A percentile compares a stretch with the other conserved stretches of the same genome.
Conservation (phyloP, 1,140 invertebrate genomes). For the Uloborus diversus region DNA sequence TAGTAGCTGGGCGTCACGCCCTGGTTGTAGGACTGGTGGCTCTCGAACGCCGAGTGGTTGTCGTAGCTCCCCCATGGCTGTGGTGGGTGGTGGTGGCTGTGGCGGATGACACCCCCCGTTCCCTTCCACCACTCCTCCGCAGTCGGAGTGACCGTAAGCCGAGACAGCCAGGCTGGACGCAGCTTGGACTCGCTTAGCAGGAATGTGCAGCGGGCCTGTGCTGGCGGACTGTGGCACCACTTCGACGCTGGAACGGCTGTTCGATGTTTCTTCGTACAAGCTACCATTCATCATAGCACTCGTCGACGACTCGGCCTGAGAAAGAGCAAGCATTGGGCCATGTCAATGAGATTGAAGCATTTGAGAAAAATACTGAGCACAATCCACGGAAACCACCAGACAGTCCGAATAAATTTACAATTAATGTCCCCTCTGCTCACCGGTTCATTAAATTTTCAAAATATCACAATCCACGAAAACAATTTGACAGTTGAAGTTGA, state of each 20-base stretch:
- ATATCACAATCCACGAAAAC: no score
- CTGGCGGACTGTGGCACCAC: conserved; percentile 24
- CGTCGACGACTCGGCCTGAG: conserved; percentile 27
- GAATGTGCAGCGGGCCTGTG: conserved; percentile 77
- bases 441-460: not conserved
- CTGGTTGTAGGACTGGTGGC: conserved; percentile 62
- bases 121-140: conserved; percentile 61
- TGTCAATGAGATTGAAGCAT: not conserved
- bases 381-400: not conserved
- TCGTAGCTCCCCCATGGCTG: conserved; percentile 75
- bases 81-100: conserved; percentile 70
- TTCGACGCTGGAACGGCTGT: conserved; percentile 53
- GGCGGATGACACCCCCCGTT: conserved; percentile 72
- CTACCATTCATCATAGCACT: conserved; percentile 56
- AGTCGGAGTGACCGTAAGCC: conserved; percentile 63
- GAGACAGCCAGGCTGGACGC: conserved; percentile 63
- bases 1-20: conserved; percentile 76
- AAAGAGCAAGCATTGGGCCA: conserved; percentile 18
- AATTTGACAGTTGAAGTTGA: no score
- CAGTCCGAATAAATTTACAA: no score
- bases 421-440: no score
- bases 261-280: conserved; percentile 54
- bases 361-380: not conserved
- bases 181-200: conserved; percentile 76
- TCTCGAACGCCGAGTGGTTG: conserved; percentile 71